Conservation (phyloP, 2,797 vertebrate species). For the Lates japonicus region DNA sequence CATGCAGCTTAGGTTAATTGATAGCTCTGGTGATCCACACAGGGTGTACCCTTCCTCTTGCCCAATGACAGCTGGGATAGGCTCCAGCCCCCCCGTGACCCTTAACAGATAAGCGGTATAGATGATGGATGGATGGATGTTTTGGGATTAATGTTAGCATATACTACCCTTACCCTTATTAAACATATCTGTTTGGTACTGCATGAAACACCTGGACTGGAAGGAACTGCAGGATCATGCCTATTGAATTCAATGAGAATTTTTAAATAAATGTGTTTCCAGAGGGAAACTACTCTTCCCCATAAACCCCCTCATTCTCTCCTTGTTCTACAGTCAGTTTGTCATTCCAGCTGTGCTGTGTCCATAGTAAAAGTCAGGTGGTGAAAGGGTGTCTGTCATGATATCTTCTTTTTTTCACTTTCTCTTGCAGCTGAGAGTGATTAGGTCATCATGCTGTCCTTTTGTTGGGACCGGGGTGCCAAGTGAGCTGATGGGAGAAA, state of each 20-base stretch:
- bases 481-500: conserved; percentile 30
- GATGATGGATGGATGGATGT: too few species aligned
- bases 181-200: conserved; percentile 45
- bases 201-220: conserved; percentile 47
- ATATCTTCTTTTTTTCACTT: conserved; percentile 41
- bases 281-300: conserved; percentile 26
- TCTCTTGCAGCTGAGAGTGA: conserved; percentile 68
- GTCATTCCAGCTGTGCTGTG: conserved; percentile 66
- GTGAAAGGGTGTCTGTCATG: conserved; percentile 44
- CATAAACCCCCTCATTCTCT: conserved; percentile 4
- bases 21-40: too few species aligned
- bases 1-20: too few species aligned
- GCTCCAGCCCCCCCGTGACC: too few species aligned
- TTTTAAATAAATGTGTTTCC: conserved; percentile 61
- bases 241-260: conserved; percentile 51
- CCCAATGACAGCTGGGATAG: too few species aligned
- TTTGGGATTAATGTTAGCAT: conserved; percentile 47
- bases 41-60: too few species aligned
- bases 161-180: conserved; percentile 19
- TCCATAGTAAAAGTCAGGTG: conserved; percentile 57
- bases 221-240: conserved; percentile 15
- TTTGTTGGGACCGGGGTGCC: conserved; percentile 44
- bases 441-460: conserved; percentile 69
- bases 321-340: conserved; percentile 31
- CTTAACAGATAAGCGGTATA: too few species aligned